Evolutionary conservation across 2,888 invertebrate species (phyloP), one percentile per base, ranked within the genome.

Genomic region (Dynastes maya): DNA sequence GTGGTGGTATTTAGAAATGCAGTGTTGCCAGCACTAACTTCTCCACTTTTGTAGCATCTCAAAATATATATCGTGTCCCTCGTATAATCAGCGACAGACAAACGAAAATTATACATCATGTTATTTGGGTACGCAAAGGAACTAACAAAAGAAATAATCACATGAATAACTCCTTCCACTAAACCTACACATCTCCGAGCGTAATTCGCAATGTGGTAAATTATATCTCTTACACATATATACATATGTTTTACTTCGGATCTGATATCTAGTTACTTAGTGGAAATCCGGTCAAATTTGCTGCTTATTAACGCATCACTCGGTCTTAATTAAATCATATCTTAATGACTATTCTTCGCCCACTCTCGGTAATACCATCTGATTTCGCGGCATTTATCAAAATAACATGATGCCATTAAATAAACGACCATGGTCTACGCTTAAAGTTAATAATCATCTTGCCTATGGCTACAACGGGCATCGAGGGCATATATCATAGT

Each of bases 251-350:
- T 49, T 32, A 61, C 32, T 76, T 67, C 13, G 4, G 55, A 67
- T 29, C 2, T 79, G 77, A 79, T 79, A 32, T 68, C 49, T 16
- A 40, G 49, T 53, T 63, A 53, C 32, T 53, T 53, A 37, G 5
- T 58, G 29, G 67, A 11, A 76, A 71, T 37, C 76, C 32, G 40
- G 63, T 40, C 49, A 68, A 16, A 67, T 76, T 67, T n/a, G 51
- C 49, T 49, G 45, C 78, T 78, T 76, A 76, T 76, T 78, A 76
- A 51, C 61, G 79, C 49, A 53, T 76, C 68, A 76, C 5, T 63
- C 32, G 13, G 51, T 67, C 49, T 79, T 79, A 79, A 79, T 79
- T 79, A 79, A 79, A 79, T 79, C 63, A 79, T 79, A 75, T 78
- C 70, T 78, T 76, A 78, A 58, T 61, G 22, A 53, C 40, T 29